Evolutionary conservation across 2,888 invertebrate genomes (phyloP).

Genomic region (Chloroclysta siterata): DNA sequence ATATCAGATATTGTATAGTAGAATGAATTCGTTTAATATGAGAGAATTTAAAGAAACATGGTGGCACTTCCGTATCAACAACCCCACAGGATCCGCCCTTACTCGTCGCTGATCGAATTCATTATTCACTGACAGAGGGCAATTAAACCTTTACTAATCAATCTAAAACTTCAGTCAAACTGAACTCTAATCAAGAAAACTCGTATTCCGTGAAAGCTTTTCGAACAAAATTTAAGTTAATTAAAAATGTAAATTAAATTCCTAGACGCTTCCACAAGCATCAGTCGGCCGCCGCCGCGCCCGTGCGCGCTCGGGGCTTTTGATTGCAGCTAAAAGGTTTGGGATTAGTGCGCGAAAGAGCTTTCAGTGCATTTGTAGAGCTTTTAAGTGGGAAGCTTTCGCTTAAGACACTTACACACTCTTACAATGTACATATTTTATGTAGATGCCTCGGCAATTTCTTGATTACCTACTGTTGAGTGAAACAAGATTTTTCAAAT

Average conservation of each 20-base stretch:
- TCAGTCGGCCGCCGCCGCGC: slow-evolving; percentile 62
- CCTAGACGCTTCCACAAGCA: slow-evolving; percentile 84
- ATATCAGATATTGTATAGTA: background rate
- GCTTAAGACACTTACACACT: slow-evolving; percentile 82
- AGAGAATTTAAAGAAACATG: slow-evolving; percentile 47
- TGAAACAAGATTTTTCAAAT: slow-evolving; percentile 21
- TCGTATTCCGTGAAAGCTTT: slow-evolving; percentile 84
- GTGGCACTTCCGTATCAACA: slow-evolving; percentile 65
- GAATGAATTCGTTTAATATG: slow-evolving; percentile 37
- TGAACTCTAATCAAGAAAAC: slow-evolving; percentile 85
- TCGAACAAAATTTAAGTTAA: slow-evolving; percentile 85
- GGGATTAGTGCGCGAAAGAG: slow-evolving; percentile 85
- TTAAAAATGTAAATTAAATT: slow-evolving; percentile 86
- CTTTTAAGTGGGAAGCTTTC: slow-evolving; percentile 86
- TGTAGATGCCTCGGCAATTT: slow-evolving; percentile 59
- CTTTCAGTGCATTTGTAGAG: slow-evolving; percentile 86
- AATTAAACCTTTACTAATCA: slow-evolving; percentile 85
- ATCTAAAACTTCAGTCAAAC: slow-evolving; percentile 83
- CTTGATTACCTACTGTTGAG: slow-evolving; percentile 35
- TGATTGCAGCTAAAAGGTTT: slow-evolving; percentile 86
- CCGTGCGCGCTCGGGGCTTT: slow-evolving; percentile 75
- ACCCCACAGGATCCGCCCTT: slow-evolving; percentile 70
- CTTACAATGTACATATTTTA: slow-evolving; percentile 81
- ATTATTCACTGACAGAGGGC: slow-evolving; percentile 83
- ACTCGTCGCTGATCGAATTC: slow-evolving; percentile 80